Base-by-base conservation (phyloP, 2,888 invertebrate genomes). In the Leuctra nigra region DNA sequence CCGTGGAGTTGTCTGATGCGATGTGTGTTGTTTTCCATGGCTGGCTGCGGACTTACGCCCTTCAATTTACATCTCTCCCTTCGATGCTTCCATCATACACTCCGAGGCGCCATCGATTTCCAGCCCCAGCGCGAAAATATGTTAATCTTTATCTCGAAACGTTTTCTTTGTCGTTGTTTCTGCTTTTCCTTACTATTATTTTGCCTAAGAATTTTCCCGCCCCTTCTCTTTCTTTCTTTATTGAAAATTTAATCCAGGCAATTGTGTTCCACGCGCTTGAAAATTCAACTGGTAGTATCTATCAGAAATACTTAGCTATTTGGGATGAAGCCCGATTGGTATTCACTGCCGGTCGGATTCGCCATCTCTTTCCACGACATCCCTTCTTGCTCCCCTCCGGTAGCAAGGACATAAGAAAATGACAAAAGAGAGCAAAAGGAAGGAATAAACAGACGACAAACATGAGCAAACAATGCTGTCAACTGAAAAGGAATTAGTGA, bases 371-470 rank as follows among this genome's bases (percentile, higher is more conserved):
- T 22, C 18, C 20, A n/a, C n/a, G 39, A 13, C 22, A 23, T 44
- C 44, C 23, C 44, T 23, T 18, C 20, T 20, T 18, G 6, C 20
- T 20, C 11, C 41, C 16, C 20, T 7, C 16, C 23, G 18, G 35
- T 50, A 22, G 35, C 35, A 50, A 35, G 50, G n/a, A 35, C 50
- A 35, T 14, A 50, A 50, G 50, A 50, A 35, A 33, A 50, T 35
- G 50, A 50, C 50, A 50, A 50, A 50, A 50, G 50, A 50, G 50
- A 50, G 50, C 50, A 50, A 47, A 50, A 50, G 16, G 50, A 22
- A 35, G 20, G 35, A 50, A 50, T 20, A 11, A 50, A 22, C 50
- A n/a, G n/a, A 35, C 35, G 50, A 50, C 50, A 50, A 50, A 50
- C 35, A 50, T n/a, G 20, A 33, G 35, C 50, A 50, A 50, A 50